These are phyloP conservation scores for Whitmania pigra DNA, from an alignment of 1,140 invertebrate genomes.

Conservation along the genomic window DNA sequence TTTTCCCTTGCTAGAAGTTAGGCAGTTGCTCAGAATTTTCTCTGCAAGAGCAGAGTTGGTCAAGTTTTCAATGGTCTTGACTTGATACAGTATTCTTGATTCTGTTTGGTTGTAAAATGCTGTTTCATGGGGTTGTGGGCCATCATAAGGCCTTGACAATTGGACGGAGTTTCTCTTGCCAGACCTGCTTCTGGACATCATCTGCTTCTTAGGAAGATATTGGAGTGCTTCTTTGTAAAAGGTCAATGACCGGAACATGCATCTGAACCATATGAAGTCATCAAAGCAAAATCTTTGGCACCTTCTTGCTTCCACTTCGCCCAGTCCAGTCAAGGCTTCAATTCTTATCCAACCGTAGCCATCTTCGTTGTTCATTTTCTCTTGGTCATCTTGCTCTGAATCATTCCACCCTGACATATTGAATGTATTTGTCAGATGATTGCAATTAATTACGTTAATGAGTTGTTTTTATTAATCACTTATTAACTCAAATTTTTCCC, in stretches of 20 bases:
- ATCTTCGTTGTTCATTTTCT: neutral
- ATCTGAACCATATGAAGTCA: conserved; percentile 3
- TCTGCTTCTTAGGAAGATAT: neutral
- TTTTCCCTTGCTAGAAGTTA: neutral
- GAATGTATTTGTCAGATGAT: no score
- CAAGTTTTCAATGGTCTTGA: conserved; percentile 6
- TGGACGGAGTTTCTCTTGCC: neutral
- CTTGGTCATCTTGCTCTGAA: no score
- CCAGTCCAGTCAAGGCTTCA: conserved; percentile 5
- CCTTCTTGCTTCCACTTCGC: conserved; percentile 4
- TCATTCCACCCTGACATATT: no score
- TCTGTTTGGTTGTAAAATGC: neutral
- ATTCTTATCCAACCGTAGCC: neutral
- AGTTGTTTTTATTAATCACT: no score
- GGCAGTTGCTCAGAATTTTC: conserved; percentile 11
- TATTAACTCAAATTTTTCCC: no score
- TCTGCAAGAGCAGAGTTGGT: neutral
- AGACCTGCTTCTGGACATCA: neutral
- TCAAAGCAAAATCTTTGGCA: conserved; percentile 1
- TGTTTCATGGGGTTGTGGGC: neutral
- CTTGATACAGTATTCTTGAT: neutral
- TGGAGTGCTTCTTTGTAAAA: conserved; percentile 6
- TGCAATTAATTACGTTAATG: no score
- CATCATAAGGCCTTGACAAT: neutral
- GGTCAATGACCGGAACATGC: conserved; percentile 14